phyloP scores from a whole-genome alignment of 2,797 vertebrate genomes.

The Pseudomugil tenellus region DNA sequence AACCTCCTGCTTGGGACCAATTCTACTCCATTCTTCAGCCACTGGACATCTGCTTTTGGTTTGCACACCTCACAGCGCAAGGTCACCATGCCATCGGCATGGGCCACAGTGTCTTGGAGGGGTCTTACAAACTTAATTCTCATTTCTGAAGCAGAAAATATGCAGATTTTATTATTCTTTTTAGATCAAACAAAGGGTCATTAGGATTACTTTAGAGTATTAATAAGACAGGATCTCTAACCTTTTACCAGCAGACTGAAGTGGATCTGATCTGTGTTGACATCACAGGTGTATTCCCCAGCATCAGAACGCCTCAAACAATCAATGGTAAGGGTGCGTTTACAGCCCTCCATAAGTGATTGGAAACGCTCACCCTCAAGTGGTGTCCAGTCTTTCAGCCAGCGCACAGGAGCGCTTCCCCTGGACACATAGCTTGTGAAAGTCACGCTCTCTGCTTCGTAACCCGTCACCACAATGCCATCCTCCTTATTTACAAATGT shows the following conservation, averaged over 20 bases:
- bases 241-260: slow-evolving; percentile 88
- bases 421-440: slow-evolving; percentile 82
- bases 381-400: slow-evolving; percentile 85
- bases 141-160: slow-evolving; percentile 78
- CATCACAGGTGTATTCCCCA: slow-evolving; percentile 88
- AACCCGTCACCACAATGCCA: slow-evolving; percentile 70
- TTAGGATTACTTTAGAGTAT: background rate
- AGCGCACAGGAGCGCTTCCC: slow-evolving; percentile 77
- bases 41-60: slow-evolving; percentile 84
- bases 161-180: background rate
- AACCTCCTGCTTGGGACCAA: slow-evolving; percentile 76
- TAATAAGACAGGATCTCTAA: slow-evolving; percentile 39
- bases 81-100: slow-evolving; percentile 84
- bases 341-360: slow-evolving; percentile 77
- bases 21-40: slow-evolving; percentile 82
- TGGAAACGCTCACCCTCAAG: slow-evolving; percentile 82
- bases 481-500: slow-evolving; percentile 85
- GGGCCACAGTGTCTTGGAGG: slow-evolving; percentile 81
- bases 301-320: slow-evolving; percentile 83
- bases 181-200: background rate
- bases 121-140: slow-evolving; percentile 84
- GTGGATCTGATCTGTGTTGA: slow-evolving; percentile 84
- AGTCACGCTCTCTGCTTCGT: slow-evolving; percentile 86
- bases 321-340: slow-evolving; percentile 84
- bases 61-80: slow-evolving; percentile 82